phyloP scores from a whole-genome alignment of 2,888 invertebrate species.

The Argynnis bischoffii region DNA sequence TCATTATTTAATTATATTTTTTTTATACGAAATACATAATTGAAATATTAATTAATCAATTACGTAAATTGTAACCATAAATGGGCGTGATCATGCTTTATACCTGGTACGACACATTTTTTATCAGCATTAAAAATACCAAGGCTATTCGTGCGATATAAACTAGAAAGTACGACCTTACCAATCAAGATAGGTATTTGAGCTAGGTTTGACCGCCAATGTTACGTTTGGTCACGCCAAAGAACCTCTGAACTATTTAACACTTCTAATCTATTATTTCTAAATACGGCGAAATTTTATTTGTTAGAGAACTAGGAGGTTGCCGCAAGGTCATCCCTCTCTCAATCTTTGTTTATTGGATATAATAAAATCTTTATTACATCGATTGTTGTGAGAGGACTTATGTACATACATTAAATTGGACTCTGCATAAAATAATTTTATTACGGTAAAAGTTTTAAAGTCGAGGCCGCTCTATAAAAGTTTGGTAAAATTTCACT shows the following conservation, averaged over 20 bases:
- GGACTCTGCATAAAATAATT: constrained; percentile 48
- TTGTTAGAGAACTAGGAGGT: constrained; percentile 46
- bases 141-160: constrained; percentile 44
- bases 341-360: constrained; percentile 48
- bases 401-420: constrained; percentile 61
- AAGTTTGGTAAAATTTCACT: constrained; percentile 26
- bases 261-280: constrained; percentile 54
- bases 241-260: constrained; percentile 46
- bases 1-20: not conserved
- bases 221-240: constrained; percentile 40
- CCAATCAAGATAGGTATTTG: constrained; percentile 45
- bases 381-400: constrained; percentile 54
- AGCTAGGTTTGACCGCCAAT: constrained; percentile 44
- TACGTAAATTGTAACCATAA: constrained; percentile 25
- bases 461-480: constrained; percentile 18
- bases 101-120: constrained; percentile 33
- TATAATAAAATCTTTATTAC: constrained; percentile 55
- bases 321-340: constrained; percentile 56
- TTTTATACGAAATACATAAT: not conserved
- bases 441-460: constrained; percentile 25
- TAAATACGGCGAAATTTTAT: constrained; percentile 64
- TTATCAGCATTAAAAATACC: constrained; percentile 31
- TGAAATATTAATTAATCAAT: constrained; percentile 21
- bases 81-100: constrained; percentile 31
- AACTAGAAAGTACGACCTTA: constrained; percentile 57